Percentiles rank a stretch among this genome's conserved stretches.
Conservation (phyloP, 2,113 vertebrate genomes). For the Mus musculus region DNA sequence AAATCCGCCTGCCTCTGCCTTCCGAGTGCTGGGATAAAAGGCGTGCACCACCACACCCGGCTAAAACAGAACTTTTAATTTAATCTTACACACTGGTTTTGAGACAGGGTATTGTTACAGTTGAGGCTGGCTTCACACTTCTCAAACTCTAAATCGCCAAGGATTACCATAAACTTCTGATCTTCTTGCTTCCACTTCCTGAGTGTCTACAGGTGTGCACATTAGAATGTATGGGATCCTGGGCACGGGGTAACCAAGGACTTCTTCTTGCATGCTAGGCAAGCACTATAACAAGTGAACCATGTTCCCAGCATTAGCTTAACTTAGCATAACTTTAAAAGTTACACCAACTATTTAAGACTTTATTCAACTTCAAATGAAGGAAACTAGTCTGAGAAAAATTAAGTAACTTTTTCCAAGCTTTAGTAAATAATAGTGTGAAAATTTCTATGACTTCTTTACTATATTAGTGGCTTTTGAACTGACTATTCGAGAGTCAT, state of each 20-base stretch:
- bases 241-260: neutral
- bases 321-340: too few species aligned
- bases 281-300: neutral
- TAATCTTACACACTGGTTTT: neutral
- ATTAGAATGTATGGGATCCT: neutral
- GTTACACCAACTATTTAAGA: neutral
- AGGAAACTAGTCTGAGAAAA: slow-evolving; percentile 3
- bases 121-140: neutral
- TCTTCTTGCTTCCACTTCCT: neutral
- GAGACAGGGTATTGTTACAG: neutral
- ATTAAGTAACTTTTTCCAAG: neutral
- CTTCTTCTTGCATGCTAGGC: neutral
- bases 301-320: neutral
- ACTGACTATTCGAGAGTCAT: neutral
- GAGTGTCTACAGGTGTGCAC: neutral
- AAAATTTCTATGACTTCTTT: slow-evolving; percentile 16
- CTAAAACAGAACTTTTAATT: neutral
- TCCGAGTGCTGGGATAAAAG: too few species aligned
- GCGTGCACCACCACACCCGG: too few species aligned
- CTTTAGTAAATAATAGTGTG: neutral
- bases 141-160: neutral
- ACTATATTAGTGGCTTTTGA: neutral
- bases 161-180: neutral
- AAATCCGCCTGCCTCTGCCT: too few species aligned
- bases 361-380: slow-evolving; percentile 3